phyloP scores from a whole-genome alignment of 2,113 vertebrate genomes.

The Pogonocichla stellata region DNA sequence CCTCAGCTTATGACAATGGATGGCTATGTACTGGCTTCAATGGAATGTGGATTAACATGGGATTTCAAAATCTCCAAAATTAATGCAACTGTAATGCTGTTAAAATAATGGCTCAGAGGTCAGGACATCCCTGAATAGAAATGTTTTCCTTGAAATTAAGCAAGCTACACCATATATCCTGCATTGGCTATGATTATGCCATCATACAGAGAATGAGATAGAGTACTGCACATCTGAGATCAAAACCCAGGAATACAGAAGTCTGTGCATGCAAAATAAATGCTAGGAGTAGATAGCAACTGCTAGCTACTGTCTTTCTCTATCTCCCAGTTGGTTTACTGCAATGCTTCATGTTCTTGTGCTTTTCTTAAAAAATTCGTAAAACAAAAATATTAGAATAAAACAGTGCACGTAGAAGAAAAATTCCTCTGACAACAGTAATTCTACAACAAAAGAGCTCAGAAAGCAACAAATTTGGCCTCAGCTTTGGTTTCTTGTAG shows the following conservation, averaged over 20 bases:
- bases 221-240: background rate
- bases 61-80: constrained; percentile 45
- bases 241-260: background rate
- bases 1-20: constrained; percentile 36
- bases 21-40: constrained; percentile 22
- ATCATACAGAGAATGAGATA: background rate
- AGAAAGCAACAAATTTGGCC: background rate
- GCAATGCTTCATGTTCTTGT: background rate
- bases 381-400: constrained; percentile 5
- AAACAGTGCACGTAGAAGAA: background rate
- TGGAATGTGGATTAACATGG: constrained; percentile 49
- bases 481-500: background rate
- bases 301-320: background rate
- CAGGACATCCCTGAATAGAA: background rate
- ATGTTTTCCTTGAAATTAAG: constrained; percentile 29
- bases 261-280: background rate
- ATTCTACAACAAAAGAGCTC: background rate
- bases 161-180: background rate
- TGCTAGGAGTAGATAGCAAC: background rate
- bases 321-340: background rate
- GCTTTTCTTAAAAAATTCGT: constrained; percentile 48
- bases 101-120: constrained; percentile 29
- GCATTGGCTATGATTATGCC: background rate
- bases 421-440: background rate
- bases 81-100: constrained; percentile 50